Evolutionary conservation across 2,797 vertebrate genomes (phyloP).

Genomic region (Sitta carolinensis): DNA sequence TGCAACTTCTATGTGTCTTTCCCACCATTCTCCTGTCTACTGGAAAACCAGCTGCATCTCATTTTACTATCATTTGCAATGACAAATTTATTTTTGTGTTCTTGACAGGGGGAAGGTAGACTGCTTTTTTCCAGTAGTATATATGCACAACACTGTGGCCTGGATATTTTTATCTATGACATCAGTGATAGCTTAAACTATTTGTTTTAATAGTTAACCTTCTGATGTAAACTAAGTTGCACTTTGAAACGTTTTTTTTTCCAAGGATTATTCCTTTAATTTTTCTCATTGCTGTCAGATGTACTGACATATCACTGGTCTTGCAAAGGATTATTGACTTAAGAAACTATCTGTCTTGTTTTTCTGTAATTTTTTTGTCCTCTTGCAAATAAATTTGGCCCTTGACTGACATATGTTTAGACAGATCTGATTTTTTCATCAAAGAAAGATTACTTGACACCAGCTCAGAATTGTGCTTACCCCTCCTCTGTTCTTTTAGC

Average conservation of each 20-base stretch:
- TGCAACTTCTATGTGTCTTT: neutral
- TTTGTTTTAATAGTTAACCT: neutral
- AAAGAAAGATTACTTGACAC: neutral
- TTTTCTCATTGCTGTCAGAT: neutral
- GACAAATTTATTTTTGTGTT: neutral
- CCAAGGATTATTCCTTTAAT: neutral
- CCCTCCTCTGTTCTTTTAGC: neutral
- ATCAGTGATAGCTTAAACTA: neutral
- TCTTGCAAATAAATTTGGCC: neutral
- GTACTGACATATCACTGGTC: neutral
- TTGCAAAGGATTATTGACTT: neutral
- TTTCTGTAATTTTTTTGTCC: neutral
- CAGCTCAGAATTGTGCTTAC: neutral
- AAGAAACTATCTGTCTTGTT: neutral
- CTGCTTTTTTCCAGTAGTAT: neutral
- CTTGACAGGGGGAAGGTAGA: neutral
- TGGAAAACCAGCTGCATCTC: neutral
- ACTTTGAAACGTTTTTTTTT: neutral
- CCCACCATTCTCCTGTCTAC: neutral
- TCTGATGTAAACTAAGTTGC: neutral
- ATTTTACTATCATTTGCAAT: neutral
- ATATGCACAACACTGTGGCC: no score
- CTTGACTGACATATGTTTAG: neutral
- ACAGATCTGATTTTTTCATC: neutral
- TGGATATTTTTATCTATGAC: neutral